Evolutionary conservation across 1,140 invertebrate genomes (phyloP).

Genomic region (Oedothorax gibbosus): DNA sequence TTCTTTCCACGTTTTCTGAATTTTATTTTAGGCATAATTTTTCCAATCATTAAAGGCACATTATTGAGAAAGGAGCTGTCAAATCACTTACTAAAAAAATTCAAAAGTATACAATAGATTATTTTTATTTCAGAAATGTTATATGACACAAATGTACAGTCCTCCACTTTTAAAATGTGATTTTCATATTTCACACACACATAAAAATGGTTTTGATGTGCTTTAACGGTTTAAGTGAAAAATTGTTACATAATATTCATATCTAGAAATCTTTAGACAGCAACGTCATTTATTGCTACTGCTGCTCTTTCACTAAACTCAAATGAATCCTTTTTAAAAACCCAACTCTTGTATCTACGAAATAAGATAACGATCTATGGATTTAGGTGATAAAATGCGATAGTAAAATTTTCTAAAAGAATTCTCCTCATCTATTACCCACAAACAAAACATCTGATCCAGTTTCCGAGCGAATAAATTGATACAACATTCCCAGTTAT

Average conservation of each 20-base stretch:
- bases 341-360: neutral
- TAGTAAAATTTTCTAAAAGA: constrained; percentile 20
- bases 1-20: too few relatives aligned
- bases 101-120: too few relatives aligned
- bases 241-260: neutral
- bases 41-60: too few relatives aligned
- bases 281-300: constrained; percentile 11
- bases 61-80: too few relatives aligned
- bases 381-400: constrained; percentile 27
- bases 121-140: too few relatives aligned
- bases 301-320: constrained; percentile 23
- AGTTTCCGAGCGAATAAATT: constrained; percentile 37
- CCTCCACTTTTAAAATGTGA: too few relatives aligned
- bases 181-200: too few relatives aligned
- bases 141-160: too few relatives aligned
- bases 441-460: constrained; percentile 30
- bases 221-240: too few relatives aligned
- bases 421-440: neutral
- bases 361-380: neutral
- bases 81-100: too few relatives aligned
- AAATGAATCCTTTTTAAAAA: constrained; percentile 2
- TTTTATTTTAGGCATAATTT: too few relatives aligned
- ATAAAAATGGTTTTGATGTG: too few relatives aligned
- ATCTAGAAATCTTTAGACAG: constrained; percentile 14
- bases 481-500: constrained; percentile 31